Evolutionary conservation across 2,888 invertebrate species (phyloP), one percentile per base, ranked within the genome.

Genomic region (Caenorhabditis parvicauda): DNA sequence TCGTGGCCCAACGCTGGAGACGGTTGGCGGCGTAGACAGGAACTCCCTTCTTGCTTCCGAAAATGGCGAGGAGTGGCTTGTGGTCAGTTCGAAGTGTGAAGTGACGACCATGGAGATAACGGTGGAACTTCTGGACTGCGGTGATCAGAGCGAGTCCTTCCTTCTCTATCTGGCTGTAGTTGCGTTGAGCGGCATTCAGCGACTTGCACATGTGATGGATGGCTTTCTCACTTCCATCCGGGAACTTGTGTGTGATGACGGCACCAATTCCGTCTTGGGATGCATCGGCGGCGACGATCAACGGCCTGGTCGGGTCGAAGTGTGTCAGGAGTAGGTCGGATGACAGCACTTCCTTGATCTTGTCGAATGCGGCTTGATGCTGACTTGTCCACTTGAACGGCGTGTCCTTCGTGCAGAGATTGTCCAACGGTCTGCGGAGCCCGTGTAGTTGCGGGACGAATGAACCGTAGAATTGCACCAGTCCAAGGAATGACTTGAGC

Each of bases 231-330:
- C 70, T 25, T 52, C 76, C 53, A 75, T 76, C 48, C 63, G 77
- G 48, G 61, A 54, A 54, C 59, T 67, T 41, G 46, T 68, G 72
- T 7, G 19, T 12, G 12, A 72, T 28, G 1, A 72, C 70, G 66
- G 79, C 29, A 75, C 75, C 48, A 81, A 73, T 58, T 70, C 82
- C 65, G 67, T 70, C 66, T 9, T 76, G 75, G 9, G 79, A 81
- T 0, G 83, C 83, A 71, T 84, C 83, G 37, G 80, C 78, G 1
- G 82, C 76, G 2, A 84, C 50, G 19, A 68, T 58, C 4, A 83
- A 39, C 22, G 68, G 72, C 21, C 67, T 48, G n/a, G 28, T 49
- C 1, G 74, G 75, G 44, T 82, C 74, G 63, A 72, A 82, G 56
- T 82, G 78, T 12, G 65, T 64, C 6, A 81, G 63, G 5, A 79